phyloP scores from a whole-genome alignment of 2,888 invertebrate genomes.

The Harpagoxenus sublaevis region DNA sequence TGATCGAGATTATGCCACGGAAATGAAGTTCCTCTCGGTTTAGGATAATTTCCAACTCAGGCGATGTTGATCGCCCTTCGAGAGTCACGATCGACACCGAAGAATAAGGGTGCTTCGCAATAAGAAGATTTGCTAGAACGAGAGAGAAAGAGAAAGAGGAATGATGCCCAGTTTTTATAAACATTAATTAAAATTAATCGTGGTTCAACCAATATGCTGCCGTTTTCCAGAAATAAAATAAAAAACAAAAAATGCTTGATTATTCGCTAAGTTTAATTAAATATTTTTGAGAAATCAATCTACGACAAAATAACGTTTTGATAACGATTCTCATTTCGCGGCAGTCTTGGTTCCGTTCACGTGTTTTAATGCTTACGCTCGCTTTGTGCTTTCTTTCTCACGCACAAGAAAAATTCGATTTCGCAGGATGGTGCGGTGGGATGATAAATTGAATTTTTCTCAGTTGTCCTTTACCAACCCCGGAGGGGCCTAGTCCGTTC shows the following conservation, averaged over 20 bases:
- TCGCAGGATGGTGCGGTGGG: constrained; percentile 38
- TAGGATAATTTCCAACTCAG: constrained; percentile 50
- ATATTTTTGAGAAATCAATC: neutral
- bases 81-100: constrained; percentile 21
- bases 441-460: constrained; percentile 70
- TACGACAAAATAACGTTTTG: neutral
- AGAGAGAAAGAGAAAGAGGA: neutral
- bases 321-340: neutral
- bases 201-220: neutral
- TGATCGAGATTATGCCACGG: constrained; percentile 45
- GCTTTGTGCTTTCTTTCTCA: neutral
- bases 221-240: neutral
- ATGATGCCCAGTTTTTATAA: neutral
- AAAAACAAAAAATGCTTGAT: neutral
- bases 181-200: constrained; percentile 1
- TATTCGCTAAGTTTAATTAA: neutral
- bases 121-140: constrained; percentile 28
- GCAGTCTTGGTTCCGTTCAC: neutral
- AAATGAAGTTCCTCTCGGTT: constrained; percentile 45
- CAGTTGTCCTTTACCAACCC: constrained; percentile 36
- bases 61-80: constrained; percentile 10
- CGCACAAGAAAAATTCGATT: constrained; percentile 57
- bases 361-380: neutral
- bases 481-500: neutral
- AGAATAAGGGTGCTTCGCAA: constrained; percentile 18